Base-by-base conservation (phyloP, 2,888 invertebrate genomes). In the Chrysina gloriosa region DNA sequence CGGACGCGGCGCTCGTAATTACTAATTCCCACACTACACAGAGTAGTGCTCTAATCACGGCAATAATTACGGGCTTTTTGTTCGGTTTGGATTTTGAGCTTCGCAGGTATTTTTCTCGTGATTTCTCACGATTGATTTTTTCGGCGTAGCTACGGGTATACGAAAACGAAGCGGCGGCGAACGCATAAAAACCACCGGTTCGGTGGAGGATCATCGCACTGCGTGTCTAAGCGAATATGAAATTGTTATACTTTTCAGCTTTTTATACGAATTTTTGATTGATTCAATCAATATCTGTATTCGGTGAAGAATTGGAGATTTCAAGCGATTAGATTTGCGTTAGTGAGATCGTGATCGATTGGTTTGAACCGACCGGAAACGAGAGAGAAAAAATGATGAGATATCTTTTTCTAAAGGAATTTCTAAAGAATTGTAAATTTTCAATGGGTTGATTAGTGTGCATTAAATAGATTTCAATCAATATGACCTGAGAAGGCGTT, bases 1-100 rank as follows among this genome's bases (percentile, higher is more conserved):
- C 78, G 74, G 76, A 73, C 77, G 78, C 74, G 75, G 78, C 80
- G 79, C 81, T 81, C 81, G 80, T 82, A 82, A 82, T 82, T 82
- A 81, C 80, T 78, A 79, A 80, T 82, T 82, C 82, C 81, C 82
- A 82, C 82, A 82, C 79, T 79, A 77, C 71, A 52, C 52, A 74
- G 50, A 42, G 25, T 29, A 67, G 66, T 79, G 78, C 78, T 79
- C 81, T 82, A 81, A 82, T 82, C 81, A 81, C 78, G 77, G 77
- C 74, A 78, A 79, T 81, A 81, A 81, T 81, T 81, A 81, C 75
- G 77, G 78, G 76, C 79, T 81, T 81, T 81, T 81, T 80, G 77
- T 79, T 82, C 79, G 75, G 74, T 79, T 78, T 79, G 77, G 73
- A 74, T 77, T 77, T 77, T 75, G 74, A 76, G 74, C 73, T 73